Evolutionary conservation across 2,113 vertebrate genomes (phyloP).

Genomic region (Vanacampus margaritifer): DNA sequence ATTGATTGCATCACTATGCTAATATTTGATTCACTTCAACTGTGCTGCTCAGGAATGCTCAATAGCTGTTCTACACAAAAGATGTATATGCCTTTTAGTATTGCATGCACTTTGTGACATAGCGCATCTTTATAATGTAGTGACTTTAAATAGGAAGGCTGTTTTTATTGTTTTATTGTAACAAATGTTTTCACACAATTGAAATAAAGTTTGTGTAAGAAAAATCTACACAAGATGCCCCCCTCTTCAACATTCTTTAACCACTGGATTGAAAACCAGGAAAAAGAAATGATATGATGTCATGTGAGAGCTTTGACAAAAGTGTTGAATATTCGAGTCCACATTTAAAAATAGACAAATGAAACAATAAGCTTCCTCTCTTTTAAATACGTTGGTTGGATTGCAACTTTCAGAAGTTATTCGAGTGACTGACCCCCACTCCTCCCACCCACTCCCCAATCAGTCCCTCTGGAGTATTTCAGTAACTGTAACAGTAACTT

Average conservation of each 20-base stretch:
- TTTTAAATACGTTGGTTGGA: constrained; percentile 38
- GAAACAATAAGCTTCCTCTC: constrained; percentile 10
- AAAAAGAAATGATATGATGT: constrained; percentile 26
- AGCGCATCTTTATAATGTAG: constrained; percentile 12
- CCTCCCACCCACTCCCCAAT: neutral
- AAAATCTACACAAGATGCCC: constrained; percentile 73
- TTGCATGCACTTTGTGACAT: constrained; percentile 56
- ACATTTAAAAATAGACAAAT: constrained; percentile 38
- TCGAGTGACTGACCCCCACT: constrained; percentile 10
- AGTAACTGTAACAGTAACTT: constrained; percentile 54
- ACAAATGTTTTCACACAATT: constrained; percentile 73
- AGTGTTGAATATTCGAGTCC: constrained; percentile 31
- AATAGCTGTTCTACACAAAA: constrained; percentile 15
- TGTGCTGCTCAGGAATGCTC: constrained; percentile 28
- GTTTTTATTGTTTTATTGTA: constrained; percentile 73
- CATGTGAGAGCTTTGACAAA: constrained; percentile 20
- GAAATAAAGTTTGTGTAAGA: constrained; percentile 75
- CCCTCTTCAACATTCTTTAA: constrained; percentile 21
- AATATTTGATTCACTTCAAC: constrained; percentile 20
- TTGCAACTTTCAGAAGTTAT: constrained; percentile 38
- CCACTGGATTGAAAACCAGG: constrained; percentile 11
- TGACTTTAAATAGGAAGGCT: constrained; percentile 47
- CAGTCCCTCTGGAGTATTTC: constrained; percentile 50
- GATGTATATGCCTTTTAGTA: constrained; percentile 28
- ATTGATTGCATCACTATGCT: constrained; percentile 35